These are phyloP conservation scores for Thecocarcelia acutangulata DNA, from an alignment of 2,888 invertebrate genomes.

Conservation along the genomic window DNA sequence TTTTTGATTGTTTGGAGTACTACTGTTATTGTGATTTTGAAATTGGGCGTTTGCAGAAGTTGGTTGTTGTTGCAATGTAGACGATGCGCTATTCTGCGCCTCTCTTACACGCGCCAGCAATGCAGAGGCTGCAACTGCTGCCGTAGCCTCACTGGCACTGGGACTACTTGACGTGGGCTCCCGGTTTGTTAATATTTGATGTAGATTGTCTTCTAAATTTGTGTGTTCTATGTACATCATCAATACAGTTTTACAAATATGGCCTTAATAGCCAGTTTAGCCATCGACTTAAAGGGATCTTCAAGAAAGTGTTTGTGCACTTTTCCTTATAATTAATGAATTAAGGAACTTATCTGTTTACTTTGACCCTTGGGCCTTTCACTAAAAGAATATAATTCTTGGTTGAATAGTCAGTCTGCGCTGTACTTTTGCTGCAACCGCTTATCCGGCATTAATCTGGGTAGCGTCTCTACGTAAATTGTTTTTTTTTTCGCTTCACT, in stretches of 20 bases:
- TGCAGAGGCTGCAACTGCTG: constrained; percentile 65
- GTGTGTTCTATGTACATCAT: constrained; percentile 74
- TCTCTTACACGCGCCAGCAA: constrained; percentile 70
- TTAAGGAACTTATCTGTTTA: constrained; percentile 17
- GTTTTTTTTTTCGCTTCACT: constrained; percentile 20
- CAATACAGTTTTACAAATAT: constrained; percentile 59
- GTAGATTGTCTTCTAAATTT: constrained; percentile 71
- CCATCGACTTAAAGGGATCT: constrained; percentile 53
- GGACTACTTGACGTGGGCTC: constrained; percentile 65
- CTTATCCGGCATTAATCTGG: constrained; percentile 47
- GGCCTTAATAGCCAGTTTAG: constrained; percentile 55
- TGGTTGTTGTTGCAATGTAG: constrained; percentile 58
- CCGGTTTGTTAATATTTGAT: constrained; percentile 70
- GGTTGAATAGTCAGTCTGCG: constrained; percentile 24
- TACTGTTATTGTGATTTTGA: constrained; percentile 30
- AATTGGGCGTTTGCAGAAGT: constrained; percentile 9
- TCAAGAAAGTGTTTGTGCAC: constrained; percentile 19
- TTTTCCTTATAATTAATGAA: constrained; percentile 2
- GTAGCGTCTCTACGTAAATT: constrained; percentile 54
- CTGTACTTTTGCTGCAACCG: constrained; percentile 38
- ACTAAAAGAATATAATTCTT: background rate
- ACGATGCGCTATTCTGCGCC: constrained; percentile 59
- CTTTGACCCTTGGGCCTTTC: background rate
- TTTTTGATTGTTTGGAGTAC: constrained; percentile 41
- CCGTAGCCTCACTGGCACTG: constrained; percentile 66